Base-by-base conservation (phyloP, 2,888 invertebrate genomes). In the Tipula lateralis region DNA sequence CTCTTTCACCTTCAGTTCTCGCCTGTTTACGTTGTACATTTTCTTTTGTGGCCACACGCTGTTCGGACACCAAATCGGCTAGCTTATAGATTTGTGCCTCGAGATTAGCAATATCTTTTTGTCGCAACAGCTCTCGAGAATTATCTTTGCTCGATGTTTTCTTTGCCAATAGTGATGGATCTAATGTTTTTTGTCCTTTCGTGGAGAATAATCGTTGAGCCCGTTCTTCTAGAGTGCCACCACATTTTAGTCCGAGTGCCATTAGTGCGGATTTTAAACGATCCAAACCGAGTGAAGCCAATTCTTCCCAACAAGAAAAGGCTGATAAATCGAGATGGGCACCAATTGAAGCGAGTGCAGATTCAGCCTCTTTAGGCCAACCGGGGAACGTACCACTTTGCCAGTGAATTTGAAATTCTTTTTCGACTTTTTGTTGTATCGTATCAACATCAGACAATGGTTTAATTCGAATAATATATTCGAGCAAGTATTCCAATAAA, bases 1-100 rank as follows among this genome's bases (percentile, higher is more conserved):
- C 96, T 0, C 97, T 91, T 90, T 98, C 97, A 6, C 97, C 97
- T 66, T 96, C 97, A 0, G 97, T 97, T 85, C 99, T 93, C 0
- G 99, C 99, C 88, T 99, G 99, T 87, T 99, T 98, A 1, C 99
- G 93, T 88, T 99, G 99, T 2, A 99, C 99, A 90, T 99, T 99
- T 91, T 99, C 99, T 88, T 97, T 96, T 0, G 99, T 99, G 0
- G 97, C 94, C 2, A 94, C 92, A 82, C 99, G 92, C 87, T 99
- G 97, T 86, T 95, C 94, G 34, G 95, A 93, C 0, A 98, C 93
- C 84, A 97, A 91, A 87, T 96, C 96, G 0, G 96, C 94, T 86
- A 98, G 93, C 88, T 94, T 94, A 89, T 98, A 98, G 29, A 97
- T 93, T 89, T 98, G 96, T 0, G 97, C 95, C 91, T 99, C 99